Conservation (phyloP, 2,797 vertebrate species). For the Melanogrammus aeglefinus region DNA sequence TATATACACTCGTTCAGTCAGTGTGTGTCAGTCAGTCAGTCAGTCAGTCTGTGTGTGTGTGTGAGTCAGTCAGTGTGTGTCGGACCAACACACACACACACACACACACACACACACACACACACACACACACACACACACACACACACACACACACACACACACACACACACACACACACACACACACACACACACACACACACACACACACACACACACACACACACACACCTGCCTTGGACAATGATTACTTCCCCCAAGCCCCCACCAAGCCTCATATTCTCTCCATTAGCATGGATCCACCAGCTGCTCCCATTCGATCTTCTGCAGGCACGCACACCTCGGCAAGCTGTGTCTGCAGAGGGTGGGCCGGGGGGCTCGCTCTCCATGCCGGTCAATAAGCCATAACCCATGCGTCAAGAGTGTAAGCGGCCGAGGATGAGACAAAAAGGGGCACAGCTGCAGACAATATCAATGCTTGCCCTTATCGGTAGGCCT, state of each 20-base stretch:
- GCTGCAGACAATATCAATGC: too few relatives aligned
- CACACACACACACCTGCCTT: slow-evolving; percentile 14
- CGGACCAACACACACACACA: too few relatives aligned
- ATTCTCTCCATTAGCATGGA: slow-evolving; percentile 26
- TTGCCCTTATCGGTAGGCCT: too few relatives aligned
- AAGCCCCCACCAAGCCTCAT: slow-evolving; percentile 8
- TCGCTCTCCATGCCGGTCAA: too few relatives aligned
- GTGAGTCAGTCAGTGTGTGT: too few relatives aligned
- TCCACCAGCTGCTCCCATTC: slow-evolving; percentile 19
- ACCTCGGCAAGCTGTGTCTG: slow-evolving; percentile 13
- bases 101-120: slow-evolving; percentile 1
- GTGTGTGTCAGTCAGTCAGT: too few relatives aligned
- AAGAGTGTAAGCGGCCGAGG: not conserved
- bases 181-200: too few relatives aligned
- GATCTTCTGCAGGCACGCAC: slow-evolving; percentile 13
- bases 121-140: not conserved
- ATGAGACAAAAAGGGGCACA: not conserved
- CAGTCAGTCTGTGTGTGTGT: too few relatives aligned
- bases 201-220: not conserved
- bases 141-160: slow-evolving; percentile 1
- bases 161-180: too few relatives aligned
- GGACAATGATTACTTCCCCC: slow-evolving; percentile 16
- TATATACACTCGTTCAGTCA: not conserved
- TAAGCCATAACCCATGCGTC: too few relatives aligned
- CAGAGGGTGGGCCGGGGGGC: not conserved